phyloP scores from a whole-genome alignment of 1,140 invertebrate species.

The Branchinecta lynchi region DNA sequence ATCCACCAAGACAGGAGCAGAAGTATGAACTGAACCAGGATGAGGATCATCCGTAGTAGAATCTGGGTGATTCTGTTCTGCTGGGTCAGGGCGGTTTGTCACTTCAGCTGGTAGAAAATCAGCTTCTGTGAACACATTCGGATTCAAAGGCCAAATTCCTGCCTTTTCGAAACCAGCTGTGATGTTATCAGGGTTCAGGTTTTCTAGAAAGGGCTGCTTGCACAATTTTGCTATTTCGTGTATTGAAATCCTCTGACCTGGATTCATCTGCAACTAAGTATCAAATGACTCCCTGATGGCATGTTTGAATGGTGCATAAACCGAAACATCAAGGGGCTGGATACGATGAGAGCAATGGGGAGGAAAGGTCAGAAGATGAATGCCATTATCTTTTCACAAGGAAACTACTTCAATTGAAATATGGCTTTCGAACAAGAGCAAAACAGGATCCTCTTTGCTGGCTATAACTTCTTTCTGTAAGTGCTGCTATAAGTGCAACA shows the following conservation, averaged over 20 bases:
- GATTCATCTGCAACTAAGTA: slow-evolving; percentile 25
- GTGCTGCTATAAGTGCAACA: slow-evolving; percentile 26
- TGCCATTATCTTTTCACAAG: slow-evolving; percentile 43
- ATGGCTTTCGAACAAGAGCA: slow-evolving; percentile 24
- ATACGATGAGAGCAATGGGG: slow-evolving; percentile 28
- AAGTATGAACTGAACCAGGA: slow-evolving; percentile 9
- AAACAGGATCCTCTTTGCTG: slow-evolving; percentile 23
- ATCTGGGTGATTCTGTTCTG: slow-evolving; percentile 9
- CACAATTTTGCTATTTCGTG: slow-evolving; percentile 23
- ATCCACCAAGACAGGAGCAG: slow-evolving; percentile 8
- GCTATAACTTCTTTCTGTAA: slow-evolving; percentile 28
- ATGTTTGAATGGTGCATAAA: slow-evolving; percentile 27
- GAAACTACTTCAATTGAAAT: slow-evolving; percentile 22
- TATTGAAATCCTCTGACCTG: too few relatives aligned
- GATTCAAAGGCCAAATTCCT: slow-evolving; percentile 24
- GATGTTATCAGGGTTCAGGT: slow-evolving; percentile 21
- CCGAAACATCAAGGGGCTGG: slow-evolving; percentile 29
- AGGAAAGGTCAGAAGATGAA: slow-evolving; percentile 26
- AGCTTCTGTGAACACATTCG: slow-evolving; percentile 20
- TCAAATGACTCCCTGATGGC: slow-evolving; percentile 28
- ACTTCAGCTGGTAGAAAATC: slow-evolving; percentile 21
- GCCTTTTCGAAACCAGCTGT: slow-evolving; percentile 23
- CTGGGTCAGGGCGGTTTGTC: slow-evolving; percentile 20
- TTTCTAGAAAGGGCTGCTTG: slow-evolving; percentile 19
- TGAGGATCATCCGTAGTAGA: slow-evolving; percentile 5